phyloP scores from a whole-genome alignment of 1,140 invertebrate species.

The Tetramorium parvispinum region DNA sequence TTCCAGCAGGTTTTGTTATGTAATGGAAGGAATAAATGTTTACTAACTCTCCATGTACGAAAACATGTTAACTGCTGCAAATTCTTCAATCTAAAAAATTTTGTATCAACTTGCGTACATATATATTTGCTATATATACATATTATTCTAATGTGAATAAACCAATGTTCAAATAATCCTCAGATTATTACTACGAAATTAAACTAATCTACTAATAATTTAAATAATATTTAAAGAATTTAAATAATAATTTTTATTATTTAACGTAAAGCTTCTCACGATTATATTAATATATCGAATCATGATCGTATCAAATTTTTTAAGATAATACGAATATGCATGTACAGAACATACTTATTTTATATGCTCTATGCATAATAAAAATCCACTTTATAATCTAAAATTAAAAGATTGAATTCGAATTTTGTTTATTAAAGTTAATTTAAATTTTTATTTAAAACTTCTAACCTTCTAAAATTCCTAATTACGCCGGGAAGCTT shows the following conservation, averaged over 20 bases:
- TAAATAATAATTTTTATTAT: background rate
- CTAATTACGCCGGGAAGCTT: background rate
- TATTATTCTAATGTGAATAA: background rate
- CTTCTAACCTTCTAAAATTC: background rate
- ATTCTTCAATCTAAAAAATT: too few species aligned
- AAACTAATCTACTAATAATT: background rate
- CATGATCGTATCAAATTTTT: background rate
- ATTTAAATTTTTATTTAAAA: background rate
- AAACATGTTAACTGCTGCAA: too few species aligned
- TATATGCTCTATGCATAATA: background rate
- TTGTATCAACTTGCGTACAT: too few species aligned
- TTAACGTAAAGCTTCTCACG: background rate
- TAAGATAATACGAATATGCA: background rate
- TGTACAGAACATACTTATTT: too few species aligned
- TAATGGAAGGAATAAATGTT: conserved; percentile 23
- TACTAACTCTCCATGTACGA: background rate
- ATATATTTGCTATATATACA: too few species aligned
- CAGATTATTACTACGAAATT: background rate
- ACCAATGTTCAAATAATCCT: conserved; percentile 4
- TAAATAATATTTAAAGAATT: too few species aligned
- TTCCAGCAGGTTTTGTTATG: background rate
- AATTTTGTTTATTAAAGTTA: background rate
- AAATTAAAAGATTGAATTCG: background rate
- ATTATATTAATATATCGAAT: background rate
- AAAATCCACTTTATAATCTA: background rate